A percentile compares a stretch with the other conserved stretches of the same genome.
These are phyloP conservation scores for Graptemys geographica DNA, from an alignment of 2,797 vertebrate genomes.

Conservation along the genomic window DNA sequence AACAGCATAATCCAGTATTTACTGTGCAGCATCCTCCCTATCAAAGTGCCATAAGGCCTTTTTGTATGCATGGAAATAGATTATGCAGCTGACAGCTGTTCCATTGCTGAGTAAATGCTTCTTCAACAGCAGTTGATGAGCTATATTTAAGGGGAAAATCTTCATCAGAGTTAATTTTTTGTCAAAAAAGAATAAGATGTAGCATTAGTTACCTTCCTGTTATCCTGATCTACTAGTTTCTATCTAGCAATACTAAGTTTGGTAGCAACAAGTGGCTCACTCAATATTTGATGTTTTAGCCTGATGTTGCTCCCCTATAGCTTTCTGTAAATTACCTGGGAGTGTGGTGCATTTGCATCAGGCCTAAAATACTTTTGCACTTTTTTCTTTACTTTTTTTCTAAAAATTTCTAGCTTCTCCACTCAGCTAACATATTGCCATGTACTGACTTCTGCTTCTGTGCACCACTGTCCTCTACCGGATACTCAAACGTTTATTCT, in stretches of 20 bases:
- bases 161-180: slow-evolving; percentile 50
- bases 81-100: slow-evolving; percentile 69
- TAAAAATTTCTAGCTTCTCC: neutral
- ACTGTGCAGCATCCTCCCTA: neutral
- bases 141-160: slow-evolving; percentile 21
- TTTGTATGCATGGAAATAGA: slow-evolving; percentile 24
- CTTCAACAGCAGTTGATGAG: neutral
- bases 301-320: neutral
- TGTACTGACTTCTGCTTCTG: neutral
- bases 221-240: slow-evolving; percentile 29
- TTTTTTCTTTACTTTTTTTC: neutral
- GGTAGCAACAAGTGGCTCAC: neutral
- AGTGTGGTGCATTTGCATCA: accelerated
- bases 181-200: slow-evolving; percentile 37
- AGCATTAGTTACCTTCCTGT: slow-evolving; percentile 15
- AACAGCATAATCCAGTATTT: neutral
- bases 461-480: accelerated
- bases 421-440: neutral
- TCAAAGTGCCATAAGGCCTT: neutral
- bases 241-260: slow-evolving; percentile 9
- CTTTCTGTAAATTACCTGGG: neutral
- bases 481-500: too few relatives aligned
- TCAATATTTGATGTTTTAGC: neutral
- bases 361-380: neutral
- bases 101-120: slow-evolving; percentile 39